Base-by-base conservation (phyloP, 1,140 invertebrate genomes). In the Bacillus rossius region DNA sequence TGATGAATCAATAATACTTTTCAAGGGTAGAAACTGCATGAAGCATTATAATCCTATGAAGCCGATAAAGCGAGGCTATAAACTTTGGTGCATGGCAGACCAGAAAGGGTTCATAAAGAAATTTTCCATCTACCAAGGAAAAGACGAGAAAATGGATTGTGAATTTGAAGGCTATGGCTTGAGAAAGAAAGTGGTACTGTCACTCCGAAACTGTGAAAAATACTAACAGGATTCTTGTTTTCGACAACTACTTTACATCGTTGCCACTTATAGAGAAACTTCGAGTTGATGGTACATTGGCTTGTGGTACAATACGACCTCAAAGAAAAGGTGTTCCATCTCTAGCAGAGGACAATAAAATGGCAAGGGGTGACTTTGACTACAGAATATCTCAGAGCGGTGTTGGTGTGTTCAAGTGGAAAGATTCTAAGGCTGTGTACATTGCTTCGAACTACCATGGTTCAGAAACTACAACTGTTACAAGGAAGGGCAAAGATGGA, bases 171-270 rank as follows among this genome's bases (percentile, higher is more conserved):
- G 66, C 50, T 70, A 62, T 57, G 43, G 62, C 19, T 68, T 75
- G 61, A 71, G 70, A 61, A 61, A 61, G 56, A 64, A 68, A 64
- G 69, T 73, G 16, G 67, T 72, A 60, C 60, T 57, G 41, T 66
- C 65, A 64, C 61, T 71, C 67, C 43, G 62, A 64, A 49, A 7
- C 29, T 34, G 29, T 34, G 5, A 34, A 4, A 34, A 61, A 57
- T 13, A 56, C 54, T 10, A 55, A 63, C 55, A 57, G 68, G 41
- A 56, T 64, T 34, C 59, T 76, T 23, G 69, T 64, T 63, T 73
- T 75, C 63, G 73, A 76, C 57, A 76, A 75, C 67, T 75, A 63
- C 71, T 76, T 76, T 64, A 68, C 63, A 53, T 65, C 63, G 55
- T 58, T 73, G 55, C 55, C 60, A 42, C 56, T 76, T 7, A 48